Evolutionary conservation across 2,113 vertebrate genomes (phyloP).

Genomic region (Scophthalmus maximus): DNA sequence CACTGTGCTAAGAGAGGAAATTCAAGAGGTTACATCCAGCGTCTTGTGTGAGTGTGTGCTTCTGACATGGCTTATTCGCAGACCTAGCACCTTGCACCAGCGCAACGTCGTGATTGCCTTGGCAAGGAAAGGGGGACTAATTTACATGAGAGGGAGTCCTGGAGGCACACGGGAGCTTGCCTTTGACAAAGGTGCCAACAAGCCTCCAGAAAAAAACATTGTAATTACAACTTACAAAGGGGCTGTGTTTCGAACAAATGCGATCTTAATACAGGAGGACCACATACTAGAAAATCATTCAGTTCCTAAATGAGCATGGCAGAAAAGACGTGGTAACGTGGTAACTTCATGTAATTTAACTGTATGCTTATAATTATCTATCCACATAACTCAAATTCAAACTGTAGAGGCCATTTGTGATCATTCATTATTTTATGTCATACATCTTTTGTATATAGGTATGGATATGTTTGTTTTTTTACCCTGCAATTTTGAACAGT

Average conservation of each 20-base stretch:
- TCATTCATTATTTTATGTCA: background rate
- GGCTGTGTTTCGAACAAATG: slow-evolving; percentile 42
- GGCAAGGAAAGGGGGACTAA: slow-evolving; percentile 64
- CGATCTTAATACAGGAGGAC: slow-evolving; percentile 14
- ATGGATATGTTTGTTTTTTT: background rate
- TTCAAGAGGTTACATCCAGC: slow-evolving; percentile 54
- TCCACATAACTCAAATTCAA: background rate
- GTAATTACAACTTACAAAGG: slow-evolving; percentile 68
- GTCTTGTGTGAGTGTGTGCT: slow-evolving; percentile 37
- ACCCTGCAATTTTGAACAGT: slow-evolving; percentile 26
- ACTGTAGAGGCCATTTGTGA: background rate
- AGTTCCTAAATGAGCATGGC: slow-evolving; percentile 19
- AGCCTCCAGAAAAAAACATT: slow-evolving; percentile 68
- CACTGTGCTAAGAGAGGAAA: slow-evolving; percentile 50
- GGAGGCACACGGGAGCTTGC: slow-evolving; percentile 60
- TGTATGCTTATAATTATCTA: background rate
- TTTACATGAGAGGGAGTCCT: slow-evolving; percentile 72
- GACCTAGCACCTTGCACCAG: slow-evolving; percentile 62
- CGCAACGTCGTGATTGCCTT: slow-evolving; percentile 77
- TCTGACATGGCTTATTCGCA: slow-evolving; percentile 70
- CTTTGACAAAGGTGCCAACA: slow-evolving; percentile 74
- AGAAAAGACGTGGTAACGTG: background rate
- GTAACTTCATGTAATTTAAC: background rate
- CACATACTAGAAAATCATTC: slow-evolving; percentile 8
- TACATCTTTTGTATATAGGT: background rate